Evolutionary conservation across 2,888 invertebrate genomes (phyloP).

Genomic region (Drosophila colorata): DNA sequence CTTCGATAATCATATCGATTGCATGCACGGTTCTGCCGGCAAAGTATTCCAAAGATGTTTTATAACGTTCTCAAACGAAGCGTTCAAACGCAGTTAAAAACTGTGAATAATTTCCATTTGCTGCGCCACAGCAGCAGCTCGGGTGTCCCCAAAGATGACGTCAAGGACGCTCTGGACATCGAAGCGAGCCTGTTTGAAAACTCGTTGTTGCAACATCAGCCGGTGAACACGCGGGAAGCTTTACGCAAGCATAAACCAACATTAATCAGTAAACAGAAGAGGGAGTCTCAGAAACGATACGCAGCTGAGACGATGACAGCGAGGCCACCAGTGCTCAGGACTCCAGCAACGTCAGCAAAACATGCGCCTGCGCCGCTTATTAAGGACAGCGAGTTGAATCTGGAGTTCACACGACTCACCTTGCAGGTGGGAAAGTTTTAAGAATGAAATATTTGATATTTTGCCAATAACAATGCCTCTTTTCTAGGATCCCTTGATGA

Average conservation of each 20-base stretch:
- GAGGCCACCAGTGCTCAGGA: constrained; percentile 14
- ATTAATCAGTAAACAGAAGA: constrained; percentile 21
- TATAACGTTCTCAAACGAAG: constrained; percentile 56
- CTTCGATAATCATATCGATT: constrained; percentile 25
- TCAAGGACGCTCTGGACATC: constrained; percentile 74
- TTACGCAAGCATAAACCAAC: constrained; percentile 55
- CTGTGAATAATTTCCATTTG: constrained; percentile 28
- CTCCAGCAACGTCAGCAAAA: constrained; percentile 1
- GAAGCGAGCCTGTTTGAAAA: constrained; percentile 79
- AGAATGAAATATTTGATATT: not conserved
- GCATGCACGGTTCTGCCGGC: constrained; percentile 5
- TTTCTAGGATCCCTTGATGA: constrained; percentile 86
- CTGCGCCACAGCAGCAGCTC: constrained; percentile 44
- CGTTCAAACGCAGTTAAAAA: constrained; percentile 40
- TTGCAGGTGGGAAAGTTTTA: constrained; percentile 83
- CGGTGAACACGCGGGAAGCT: constrained; percentile 60
- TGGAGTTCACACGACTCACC: constrained; percentile 88
- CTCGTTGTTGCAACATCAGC: constrained; percentile 65
- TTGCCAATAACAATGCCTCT: not conserved
- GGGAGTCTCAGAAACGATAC: not conserved
- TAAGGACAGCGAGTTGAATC: constrained; percentile 82
- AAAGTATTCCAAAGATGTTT: constrained; percentile 47
- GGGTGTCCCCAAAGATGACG: constrained; percentile 51
- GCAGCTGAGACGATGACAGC: not conserved
- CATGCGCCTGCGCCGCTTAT: constrained; percentile 37